Base-by-base conservation (phyloP, 2,888 invertebrate genomes). In the Brenthis hecate region DNA sequence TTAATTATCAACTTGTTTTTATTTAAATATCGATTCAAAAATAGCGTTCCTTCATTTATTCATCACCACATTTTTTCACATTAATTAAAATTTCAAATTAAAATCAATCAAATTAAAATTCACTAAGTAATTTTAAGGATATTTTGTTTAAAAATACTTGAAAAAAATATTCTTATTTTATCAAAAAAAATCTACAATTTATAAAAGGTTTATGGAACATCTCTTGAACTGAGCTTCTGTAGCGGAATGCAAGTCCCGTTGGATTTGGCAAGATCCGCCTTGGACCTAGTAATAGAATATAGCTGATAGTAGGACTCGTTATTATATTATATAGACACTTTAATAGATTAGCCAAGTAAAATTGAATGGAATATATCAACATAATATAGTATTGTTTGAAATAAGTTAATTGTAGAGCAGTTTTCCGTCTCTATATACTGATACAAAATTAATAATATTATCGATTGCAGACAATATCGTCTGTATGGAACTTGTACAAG, bases 221-320 rank as follows among this genome's bases (percentile, higher is more conserved):
- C 67, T 68, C 65, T 62, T 55, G 60, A 56, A 53, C 63, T 58
- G 55, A 65, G 68, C 68, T 71, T 68, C 68, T 71, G 68, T 65
- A 64, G 53, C 68, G 71, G 68, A 65, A 68, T 71, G 68, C 55
- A 48, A 54, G 65, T 68, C 62, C 71, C 71, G 71, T 71, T 71
- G 50, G 57, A 50, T 65, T 71, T 62, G 62, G 65, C 65, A 65
- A 62, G 54, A 64, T 51, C 62, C 71, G 68, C 65, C 68, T 68
- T 71, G 57, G 56, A 62, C 57, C 71, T 62, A 23, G 60, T 50
- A 54, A 50, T 65, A 57, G 56, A 56, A 61, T 51, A 62, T 36
- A 50, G 56, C 56, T 57, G 53, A 47, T 56, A 68, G 32, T 28
- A 67, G 13, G 23, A 36, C 48, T 13, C 4, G n/a, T n/a, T n/a